Evolutionary conservation across 2,888 invertebrate species (phyloP), one percentile per base, ranked within the genome.

Genomic region (Lochmaea crataegi): DNA sequence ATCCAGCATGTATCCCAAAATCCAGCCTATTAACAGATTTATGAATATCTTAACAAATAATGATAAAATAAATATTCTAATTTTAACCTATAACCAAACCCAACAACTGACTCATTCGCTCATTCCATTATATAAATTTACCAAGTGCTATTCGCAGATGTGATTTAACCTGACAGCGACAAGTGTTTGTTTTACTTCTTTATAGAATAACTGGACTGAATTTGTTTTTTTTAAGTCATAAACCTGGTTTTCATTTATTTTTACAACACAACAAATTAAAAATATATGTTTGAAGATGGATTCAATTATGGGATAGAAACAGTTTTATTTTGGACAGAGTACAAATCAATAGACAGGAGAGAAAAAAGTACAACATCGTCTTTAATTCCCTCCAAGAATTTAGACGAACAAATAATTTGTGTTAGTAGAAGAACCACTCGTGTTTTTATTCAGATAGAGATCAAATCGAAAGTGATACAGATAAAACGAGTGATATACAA

Each of bases 91-190:
- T n/a, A 14, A 32, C 32, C 32, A n/a, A 60, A n/a, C n/a, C 60
- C 60, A 60, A 32, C 53, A 60, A 38, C 58, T 58, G 38, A 60
- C 38, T 60, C 38, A 38, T n/a, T 38, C n/a, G 32, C 58, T 60
- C 38, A 60, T 38, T 38, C 38, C n/a, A 60, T 38, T 60, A n/a
- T 58, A 38, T 60, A 60, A 60, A 60, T n/a, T 60, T 60, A n/a
- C 7, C 7, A 26, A 60, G 16, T 14, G 60, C 60, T 60, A 60
- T 60, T 60, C 38, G 38, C 38, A 60, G 38, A 60, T 60, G 60
- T 60, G 60, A 38, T 38, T 60, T 60, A 60, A 38, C 60, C 10
- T n/a, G 60, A 60, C 60, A 38, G 9, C n/a, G 14, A 60, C 7
- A 9, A 60, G 60, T 60, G 16, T 60, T 18, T 14, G 60, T 60